phyloP scores from a whole-genome alignment of 1,140 invertebrate species.

The Drosophila sucinea region DNA sequence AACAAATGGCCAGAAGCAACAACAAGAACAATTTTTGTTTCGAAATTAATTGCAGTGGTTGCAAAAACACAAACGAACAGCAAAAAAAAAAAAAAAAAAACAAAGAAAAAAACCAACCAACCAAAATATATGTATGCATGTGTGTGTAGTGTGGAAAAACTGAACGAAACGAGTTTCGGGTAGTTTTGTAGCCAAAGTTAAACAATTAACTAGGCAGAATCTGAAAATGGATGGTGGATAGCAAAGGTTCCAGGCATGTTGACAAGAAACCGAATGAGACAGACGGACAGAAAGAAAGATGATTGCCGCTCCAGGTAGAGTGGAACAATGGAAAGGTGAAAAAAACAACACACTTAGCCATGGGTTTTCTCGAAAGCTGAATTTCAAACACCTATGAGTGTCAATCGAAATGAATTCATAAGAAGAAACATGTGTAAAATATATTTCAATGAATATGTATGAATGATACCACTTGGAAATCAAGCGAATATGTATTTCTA shows the following conservation, averaged over 20 bases:
- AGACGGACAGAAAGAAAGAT: not conserved
- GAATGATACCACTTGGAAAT: not conserved
- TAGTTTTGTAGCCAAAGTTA: constrained; percentile 48
- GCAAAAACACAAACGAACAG: constrained; percentile 25
- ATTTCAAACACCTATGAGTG: no score
- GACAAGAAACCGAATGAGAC: no score
- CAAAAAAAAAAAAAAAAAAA: constrained; percentile 1
- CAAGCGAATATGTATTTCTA: not conserved
- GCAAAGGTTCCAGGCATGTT: no score
- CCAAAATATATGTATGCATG: not conserved
- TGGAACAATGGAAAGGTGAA: no score
- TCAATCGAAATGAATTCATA: no score
- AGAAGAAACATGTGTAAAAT: no score
- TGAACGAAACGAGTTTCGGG: constrained; percentile 33
- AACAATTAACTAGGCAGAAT: constrained; percentile 54
- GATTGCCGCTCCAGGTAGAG: not conserved
- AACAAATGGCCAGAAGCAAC: constrained; percentile 62
- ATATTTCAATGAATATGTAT: no score
- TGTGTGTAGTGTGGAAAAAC: not conserved
- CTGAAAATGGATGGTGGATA: not conserved
- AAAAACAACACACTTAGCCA: no score
- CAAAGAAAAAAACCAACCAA: not conserved
- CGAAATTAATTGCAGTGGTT: constrained; percentile 73
- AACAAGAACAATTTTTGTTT: constrained; percentile 58
- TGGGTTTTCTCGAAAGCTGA: no score